Conservation (phyloP, 2,888 invertebrate genomes). For the Cantharis nigra region DNA sequence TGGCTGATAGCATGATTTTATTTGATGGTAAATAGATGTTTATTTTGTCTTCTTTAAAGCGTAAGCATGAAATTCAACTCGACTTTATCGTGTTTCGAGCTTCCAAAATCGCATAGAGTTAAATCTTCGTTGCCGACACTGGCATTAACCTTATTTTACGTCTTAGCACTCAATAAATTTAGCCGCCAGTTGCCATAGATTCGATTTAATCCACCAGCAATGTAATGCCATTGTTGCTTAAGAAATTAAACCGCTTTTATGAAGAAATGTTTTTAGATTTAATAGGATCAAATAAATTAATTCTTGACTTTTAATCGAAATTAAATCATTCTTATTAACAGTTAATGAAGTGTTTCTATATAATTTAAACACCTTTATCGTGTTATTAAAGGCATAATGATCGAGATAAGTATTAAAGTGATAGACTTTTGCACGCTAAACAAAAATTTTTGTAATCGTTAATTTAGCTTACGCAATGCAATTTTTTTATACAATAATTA, state of each 20-base stretch:
- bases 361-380: slow-evolving; percentile 25
- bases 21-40: slow-evolving; percentile 17
- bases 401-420: slow-evolving; percentile 17
- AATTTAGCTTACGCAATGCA: not conserved
- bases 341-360: slow-evolving; percentile 22
- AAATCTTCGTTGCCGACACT: slow-evolving; percentile 28
- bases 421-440: slow-evolving; percentile 14
- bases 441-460: slow-evolving; percentile 2
- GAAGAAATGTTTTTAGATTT: slow-evolving; percentile 23
- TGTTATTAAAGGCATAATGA: slow-evolving; percentile 15
- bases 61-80: slow-evolving; percentile 17
- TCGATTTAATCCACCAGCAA: slow-evolving; percentile 25
- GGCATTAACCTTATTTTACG: slow-evolving; percentile 32
- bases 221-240: slow-evolving; percentile 29
- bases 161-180: slow-evolving; percentile 33
- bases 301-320: slow-evolving; percentile 23
- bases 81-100: slow-evolving; percentile 28
- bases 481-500: not conserved
- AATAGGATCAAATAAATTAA: slow-evolving; percentile 24
- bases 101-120: slow-evolving; percentile 23
- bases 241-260: slow-evolving; percentile 29
- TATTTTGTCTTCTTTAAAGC: slow-evolving; percentile 16
- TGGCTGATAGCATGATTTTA: not conserved
- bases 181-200: slow-evolving; percentile 29
- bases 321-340: slow-evolving; percentile 19